Base-by-base conservation (phyloP, 2,113 vertebrate genomes). In the Enhydra lutris region DNA sequence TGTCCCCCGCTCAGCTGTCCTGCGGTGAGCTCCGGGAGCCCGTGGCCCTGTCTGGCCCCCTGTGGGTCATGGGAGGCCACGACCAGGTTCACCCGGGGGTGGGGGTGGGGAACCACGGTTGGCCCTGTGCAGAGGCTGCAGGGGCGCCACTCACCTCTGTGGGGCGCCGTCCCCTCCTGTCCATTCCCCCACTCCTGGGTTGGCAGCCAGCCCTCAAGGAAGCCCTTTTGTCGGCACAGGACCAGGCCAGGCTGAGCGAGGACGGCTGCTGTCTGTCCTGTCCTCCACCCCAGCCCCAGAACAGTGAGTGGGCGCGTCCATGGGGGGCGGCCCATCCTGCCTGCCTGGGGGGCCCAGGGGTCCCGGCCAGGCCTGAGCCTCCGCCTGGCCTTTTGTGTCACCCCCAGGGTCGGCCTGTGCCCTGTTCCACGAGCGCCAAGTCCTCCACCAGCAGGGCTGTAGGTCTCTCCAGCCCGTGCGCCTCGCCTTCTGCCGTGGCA, bases 211-310 rank as follows among this genome's bases (percentile, higher is more conserved):
- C 24, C 1, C 90, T 57, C 20, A 95, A 1, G 2, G 10, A 2
- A 0, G 18, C 9, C 55, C 23, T 45, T 88, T 6, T 96, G 34
- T 96, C 79, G 92, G 42, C 95, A 23, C 78, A 99, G 99, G 98
- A 97, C 45, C 29, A 97, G 63, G 67, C 98, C 36, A 14, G 0
- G 31, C 24, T 79, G 5, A 97, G 97, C 8, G 57, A 97, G 0
- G 98, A 99, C 0, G 98, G 99, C 84, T 99, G 99, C 95, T 99
- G 98, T 55, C 79, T 34, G 20, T 3, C 2, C 21, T 98, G 98
- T 1, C 45, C 42, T 0, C 24, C 3, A 0, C 14, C 7, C 2
- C 2, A 0, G 0, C 0, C 1, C 31, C 55, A 31, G 6, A 52
- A 42, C 57, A 0, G 98, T 98, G 50, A 97, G 97, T 87, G 92